A percentile compares a stretch with the other conserved stretches of the same genome.
Evolutionary conservation across 2,797 vertebrate species (phyloP).

Genomic region (Siniperca undulata): DNA sequence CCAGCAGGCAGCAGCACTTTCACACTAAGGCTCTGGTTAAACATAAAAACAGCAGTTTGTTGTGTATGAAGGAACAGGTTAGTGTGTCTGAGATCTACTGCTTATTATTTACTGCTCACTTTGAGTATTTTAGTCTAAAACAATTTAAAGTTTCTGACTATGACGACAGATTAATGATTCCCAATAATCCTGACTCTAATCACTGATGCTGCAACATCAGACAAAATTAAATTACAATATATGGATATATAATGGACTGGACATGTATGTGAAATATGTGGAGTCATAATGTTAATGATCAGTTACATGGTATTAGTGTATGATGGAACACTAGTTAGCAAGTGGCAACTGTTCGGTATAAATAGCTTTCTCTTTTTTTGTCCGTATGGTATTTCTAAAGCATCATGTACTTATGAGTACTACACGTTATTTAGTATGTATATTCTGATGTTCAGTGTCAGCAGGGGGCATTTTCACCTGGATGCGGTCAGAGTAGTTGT

Average conservation of each 20-base stretch:
- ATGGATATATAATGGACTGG: background rate
- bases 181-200: background rate
- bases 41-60: background rate
- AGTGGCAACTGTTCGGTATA: background rate
- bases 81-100: background rate
- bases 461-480: slow-evolving; percentile 83
- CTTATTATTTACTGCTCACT: background rate
- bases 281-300: background rate
- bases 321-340: background rate
- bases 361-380: background rate
- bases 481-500: slow-evolving; percentile 96
- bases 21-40: background rate
- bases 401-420: background rate
- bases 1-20: slow-evolving; percentile 59
- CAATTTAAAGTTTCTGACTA: background rate
- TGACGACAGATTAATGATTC: background rate
- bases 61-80: background rate
- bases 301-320: background rate
- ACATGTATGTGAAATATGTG: background rate
- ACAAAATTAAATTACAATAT: too few species aligned
- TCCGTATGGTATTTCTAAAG: background rate
- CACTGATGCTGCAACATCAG: background rate
- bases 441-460: background rate
- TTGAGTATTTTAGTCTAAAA: background rate
- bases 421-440: background rate